These are phyloP conservation scores for Gandaritis pyraliata DNA, from an alignment of 2,888 invertebrate genomes.

Conservation along the genomic window DNA sequence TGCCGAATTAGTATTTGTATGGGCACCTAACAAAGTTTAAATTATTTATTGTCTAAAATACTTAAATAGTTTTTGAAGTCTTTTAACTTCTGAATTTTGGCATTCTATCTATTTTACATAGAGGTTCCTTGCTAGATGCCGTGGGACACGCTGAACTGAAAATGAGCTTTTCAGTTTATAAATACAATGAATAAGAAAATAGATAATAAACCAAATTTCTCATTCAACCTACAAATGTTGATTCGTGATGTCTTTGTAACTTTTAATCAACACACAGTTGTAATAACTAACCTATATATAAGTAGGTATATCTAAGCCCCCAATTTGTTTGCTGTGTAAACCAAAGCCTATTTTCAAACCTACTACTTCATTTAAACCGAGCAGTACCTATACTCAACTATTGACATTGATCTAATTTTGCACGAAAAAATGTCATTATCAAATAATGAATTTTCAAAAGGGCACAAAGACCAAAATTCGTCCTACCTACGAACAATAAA, in stretches of 20 bases:
- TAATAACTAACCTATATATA: too few relatives aligned
- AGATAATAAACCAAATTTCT: too few relatives aligned
- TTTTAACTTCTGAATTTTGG: constrained; percentile 64
- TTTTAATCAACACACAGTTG: too few relatives aligned
- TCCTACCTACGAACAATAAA: constrained; percentile 78
- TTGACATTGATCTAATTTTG: background rate
- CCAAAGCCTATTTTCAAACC: too few relatives aligned
- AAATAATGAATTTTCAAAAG: constrained; percentile 47
- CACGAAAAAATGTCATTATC: background rate
- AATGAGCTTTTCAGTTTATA: constrained; percentile 46
- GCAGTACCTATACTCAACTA: background rate
- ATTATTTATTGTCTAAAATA: constrained; percentile 47
- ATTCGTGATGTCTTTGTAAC: too few relatives aligned
- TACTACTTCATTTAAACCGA: background rate
- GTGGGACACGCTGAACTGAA: constrained; percentile 30
- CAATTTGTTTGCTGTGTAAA: constrained; percentile 2
- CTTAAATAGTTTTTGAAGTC: constrained; percentile 69
- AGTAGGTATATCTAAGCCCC: background rate
- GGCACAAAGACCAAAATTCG: constrained; percentile 71
- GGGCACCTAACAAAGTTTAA: constrained; percentile 54
- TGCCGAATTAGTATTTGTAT: constrained; percentile 80
- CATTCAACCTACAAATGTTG: too few relatives aligned
- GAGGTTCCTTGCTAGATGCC: constrained; percentile 55
- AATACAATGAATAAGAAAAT: too few relatives aligned
- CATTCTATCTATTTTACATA: constrained; percentile 62